phyloP scores from a whole-genome alignment of 2,888 invertebrate species.

The Epirrhoe alternata region DNA sequence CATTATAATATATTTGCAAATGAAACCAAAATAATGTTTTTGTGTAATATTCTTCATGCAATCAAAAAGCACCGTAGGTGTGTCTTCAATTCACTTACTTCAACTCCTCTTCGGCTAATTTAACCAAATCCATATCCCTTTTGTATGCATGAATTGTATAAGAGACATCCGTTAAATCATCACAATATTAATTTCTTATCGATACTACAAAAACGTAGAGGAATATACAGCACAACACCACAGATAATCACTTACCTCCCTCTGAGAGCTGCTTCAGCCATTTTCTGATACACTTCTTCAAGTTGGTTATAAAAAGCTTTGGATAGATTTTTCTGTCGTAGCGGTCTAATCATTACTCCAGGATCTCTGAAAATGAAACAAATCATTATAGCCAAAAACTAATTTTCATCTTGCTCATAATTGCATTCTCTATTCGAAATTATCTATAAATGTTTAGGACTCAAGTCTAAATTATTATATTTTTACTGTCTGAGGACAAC shows the following conservation, averaged over 20 bases:
- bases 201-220: neutral
- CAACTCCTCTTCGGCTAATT: slow-evolving; percentile 61
- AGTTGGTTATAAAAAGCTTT: slow-evolving; percentile 83
- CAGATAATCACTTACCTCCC: slow-evolving; percentile 76
- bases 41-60: neutral
- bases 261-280: slow-evolving; percentile 83
- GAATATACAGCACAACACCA: too few species aligned
- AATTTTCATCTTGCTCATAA: too few species aligned
- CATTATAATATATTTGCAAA: too few species aligned
- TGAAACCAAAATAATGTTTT: neutral
- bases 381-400: too few species aligned
- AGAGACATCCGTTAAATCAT: neutral
- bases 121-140: slow-evolving; percentile 73
- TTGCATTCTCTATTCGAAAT: too few species aligned
- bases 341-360: slow-evolving; percentile 79
- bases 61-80: neutral
- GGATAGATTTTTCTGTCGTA: slow-evolving; percentile 87
- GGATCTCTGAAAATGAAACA: slow-evolving; percentile 75
- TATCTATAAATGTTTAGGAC: too few species aligned
- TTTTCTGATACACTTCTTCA: slow-evolving; percentile 83
- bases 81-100: slow-evolving; percentile 60
- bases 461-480: too few species aligned
- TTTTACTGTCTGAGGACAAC: too few species aligned
- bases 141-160: slow-evolving; percentile 60
- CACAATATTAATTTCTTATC: neutral